These are phyloP conservation scores for Achatina immaculata DNA, from an alignment of 1,140 invertebrate genomes.

Conservation along the genomic window DNA sequence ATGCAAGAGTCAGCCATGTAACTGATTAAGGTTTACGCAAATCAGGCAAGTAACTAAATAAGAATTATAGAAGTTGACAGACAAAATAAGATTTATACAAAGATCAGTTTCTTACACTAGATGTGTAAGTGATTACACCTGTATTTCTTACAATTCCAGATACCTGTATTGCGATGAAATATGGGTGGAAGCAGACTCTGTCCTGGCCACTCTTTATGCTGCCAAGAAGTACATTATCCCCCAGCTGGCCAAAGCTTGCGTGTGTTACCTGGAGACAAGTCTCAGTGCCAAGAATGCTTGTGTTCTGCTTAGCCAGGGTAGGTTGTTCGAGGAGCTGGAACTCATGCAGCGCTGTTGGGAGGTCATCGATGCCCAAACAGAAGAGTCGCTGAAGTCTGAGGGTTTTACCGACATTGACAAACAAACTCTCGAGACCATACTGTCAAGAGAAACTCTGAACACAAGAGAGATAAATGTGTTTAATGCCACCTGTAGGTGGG, in stretches of 20 bases:
- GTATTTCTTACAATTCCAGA: constrained; percentile 73
- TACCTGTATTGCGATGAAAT: constrained; percentile 97
- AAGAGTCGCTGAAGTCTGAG: constrained; percentile 85
- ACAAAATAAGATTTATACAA: too few relatives aligned
- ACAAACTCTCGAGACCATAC: constrained; percentile 82
- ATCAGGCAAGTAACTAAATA: too few relatives aligned
- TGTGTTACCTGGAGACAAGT: constrained; percentile 85
- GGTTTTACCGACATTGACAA: constrained; percentile 89
- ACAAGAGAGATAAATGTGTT: constrained; percentile 86
- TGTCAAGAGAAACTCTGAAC: constrained; percentile 86
- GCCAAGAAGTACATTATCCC: constrained; percentile 91
- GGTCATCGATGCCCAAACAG: constrained; percentile 90
- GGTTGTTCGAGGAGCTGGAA: constrained; percentile 85
- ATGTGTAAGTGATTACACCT: not conserved
- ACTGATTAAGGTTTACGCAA: too few relatives aligned
- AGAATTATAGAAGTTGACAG: too few relatives aligned
- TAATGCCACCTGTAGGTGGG: constrained; percentile 80
- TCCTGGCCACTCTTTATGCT: constrained; percentile 87
- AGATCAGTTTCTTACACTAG: too few relatives aligned
- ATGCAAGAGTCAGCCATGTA: too few relatives aligned
- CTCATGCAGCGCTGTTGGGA: constrained; percentile 86
- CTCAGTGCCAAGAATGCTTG: constrained; percentile 87
- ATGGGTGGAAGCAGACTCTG: constrained; percentile 84
- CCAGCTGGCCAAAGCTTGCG: constrained; percentile 84
- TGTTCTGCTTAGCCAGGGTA: constrained; percentile 82